Evolutionary conservation across 2,797 vertebrate genomes (phyloP).

Genomic region (Glyptemys insculpta): DNA sequence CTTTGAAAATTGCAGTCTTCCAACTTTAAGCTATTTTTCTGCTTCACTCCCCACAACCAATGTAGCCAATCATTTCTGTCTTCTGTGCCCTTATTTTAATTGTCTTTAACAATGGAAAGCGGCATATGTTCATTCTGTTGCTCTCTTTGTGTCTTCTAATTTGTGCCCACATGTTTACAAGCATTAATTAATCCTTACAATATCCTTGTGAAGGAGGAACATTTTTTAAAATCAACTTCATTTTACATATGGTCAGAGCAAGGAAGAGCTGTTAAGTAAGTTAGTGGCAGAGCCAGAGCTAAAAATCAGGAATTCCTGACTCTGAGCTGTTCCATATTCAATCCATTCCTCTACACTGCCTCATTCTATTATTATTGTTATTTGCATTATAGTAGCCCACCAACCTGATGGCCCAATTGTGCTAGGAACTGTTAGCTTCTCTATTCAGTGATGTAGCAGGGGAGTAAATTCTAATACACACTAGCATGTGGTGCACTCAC

Average conservation of each 20-base stretch:
- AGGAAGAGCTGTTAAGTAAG: not conserved
- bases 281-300: not conserved
- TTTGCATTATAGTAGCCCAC: not conserved
- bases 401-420: not conserved
- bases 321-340: not conserved
- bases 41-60: not conserved
- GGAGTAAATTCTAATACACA: no score
- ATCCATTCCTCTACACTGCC: not conserved
- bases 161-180: fast-evolving
- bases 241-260: not conserved
- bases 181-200: not conserved
- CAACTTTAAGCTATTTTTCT: not conserved
- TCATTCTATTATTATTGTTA: not conserved
- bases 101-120: not conserved
- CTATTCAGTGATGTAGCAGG: no score
- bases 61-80: not conserved
- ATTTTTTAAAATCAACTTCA: not conserved
- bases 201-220: fast-evolving
- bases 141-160: not conserved
- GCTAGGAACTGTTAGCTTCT: not conserved
- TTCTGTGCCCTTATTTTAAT: not conserved
- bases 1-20: not conserved
- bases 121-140: not conserved
- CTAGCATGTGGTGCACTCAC: no score
- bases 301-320: not conserved